A percentile compares a stretch with the other conserved stretches of the same genome.
Evolutionary conservation across 2,888 invertebrate species (phyloP).

Genomic region (Tipula confusa): DNA sequence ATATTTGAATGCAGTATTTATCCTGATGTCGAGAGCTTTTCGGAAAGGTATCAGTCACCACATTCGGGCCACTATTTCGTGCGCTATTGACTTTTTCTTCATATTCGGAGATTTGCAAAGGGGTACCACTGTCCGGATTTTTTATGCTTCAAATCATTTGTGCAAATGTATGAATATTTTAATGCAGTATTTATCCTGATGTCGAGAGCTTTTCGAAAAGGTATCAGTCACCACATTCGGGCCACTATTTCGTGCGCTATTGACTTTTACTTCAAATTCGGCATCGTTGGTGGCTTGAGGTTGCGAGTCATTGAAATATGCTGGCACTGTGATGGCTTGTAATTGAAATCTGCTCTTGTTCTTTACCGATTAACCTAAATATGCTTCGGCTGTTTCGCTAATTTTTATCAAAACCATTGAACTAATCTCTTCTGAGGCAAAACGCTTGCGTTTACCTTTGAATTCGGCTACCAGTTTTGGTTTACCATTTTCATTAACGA

Average conservation of each 20-base stretch:
- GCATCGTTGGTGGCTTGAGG: constrained; percentile 92
- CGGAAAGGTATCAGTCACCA: too few species aligned
- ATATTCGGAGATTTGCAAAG: too few species aligned
- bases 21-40: too few species aligned
- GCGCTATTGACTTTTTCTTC: too few species aligned
- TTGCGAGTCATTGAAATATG: constrained; percentile 89
- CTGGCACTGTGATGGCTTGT: constrained; percentile 89
- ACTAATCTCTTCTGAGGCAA: constrained; percentile 90
- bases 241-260: constrained; percentile 91
- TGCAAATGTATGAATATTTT: constrained; percentile 81
- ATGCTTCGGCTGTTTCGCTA: constrained; percentile 91
- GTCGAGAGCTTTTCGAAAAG: too few species aligned
- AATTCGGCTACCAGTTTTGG: constrained; percentile 82
- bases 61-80: too few species aligned
- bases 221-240: constrained; percentile 92
- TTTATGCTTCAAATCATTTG: constrained; percentile 78
- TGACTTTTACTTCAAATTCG: constrained; percentile 85
- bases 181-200: constrained; percentile 85
- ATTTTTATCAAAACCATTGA: constrained; percentile 93
- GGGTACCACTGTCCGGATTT: constrained; percentile 90
- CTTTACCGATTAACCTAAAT: constrained; percentile 79
- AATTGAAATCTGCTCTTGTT: too few species aligned
- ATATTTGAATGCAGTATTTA: too few species aligned
- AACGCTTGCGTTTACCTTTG: constrained; percentile 86
- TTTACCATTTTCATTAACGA: constrained; percentile 74